Evolutionary conservation across 1,140 invertebrate species (phyloP), one percentile per base, ranked within the genome.

Genomic region (Gonioctena quinquepunctata): DNA sequence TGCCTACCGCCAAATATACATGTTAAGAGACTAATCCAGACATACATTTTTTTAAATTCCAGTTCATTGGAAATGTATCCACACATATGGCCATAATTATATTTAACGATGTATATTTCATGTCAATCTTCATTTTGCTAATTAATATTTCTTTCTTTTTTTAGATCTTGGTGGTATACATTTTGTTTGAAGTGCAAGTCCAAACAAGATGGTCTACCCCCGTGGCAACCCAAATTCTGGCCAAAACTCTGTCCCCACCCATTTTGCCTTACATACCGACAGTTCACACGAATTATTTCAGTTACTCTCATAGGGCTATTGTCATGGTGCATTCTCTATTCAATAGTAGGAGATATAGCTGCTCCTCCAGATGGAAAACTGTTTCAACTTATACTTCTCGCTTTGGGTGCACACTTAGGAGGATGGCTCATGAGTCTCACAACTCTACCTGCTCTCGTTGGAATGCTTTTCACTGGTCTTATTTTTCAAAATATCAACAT

Each of bases 401-500:
- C 88, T 18, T 88, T 96, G 25, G 89, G 89, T 3, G 91, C 93
- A 0, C 89, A 94, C 82, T 90, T 96, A 71, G 94, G 91, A 7
- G 95, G 94, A 50, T 93, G 91, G 87, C 73, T 94, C 4, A 82
- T 92, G 72, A 89, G 90, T 23, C 82, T 94, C 22, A 89, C 93
- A 11, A 91, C 90, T 2, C 84, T 97, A 67, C 96, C 96, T 3
- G 89, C 94, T 0, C 85, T 98, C 0, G 91, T 95, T 75, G 95
- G 94, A n/a, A 96, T 95, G 93, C 87, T 96, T 5, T 77, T 94
- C 67, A 90, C 92, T n/a, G 94, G 94, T 64, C 89, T 96, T 27
- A 73, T 94, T 11, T 87, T 94, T 77, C 77, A 87, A 83, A 96
- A 96, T 81, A 82, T 93, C 11, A 90, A 90, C 18, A 87, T 92